Conservation (phyloP, 2,888 invertebrate species). For the Chymomyza procnemis region DNA sequence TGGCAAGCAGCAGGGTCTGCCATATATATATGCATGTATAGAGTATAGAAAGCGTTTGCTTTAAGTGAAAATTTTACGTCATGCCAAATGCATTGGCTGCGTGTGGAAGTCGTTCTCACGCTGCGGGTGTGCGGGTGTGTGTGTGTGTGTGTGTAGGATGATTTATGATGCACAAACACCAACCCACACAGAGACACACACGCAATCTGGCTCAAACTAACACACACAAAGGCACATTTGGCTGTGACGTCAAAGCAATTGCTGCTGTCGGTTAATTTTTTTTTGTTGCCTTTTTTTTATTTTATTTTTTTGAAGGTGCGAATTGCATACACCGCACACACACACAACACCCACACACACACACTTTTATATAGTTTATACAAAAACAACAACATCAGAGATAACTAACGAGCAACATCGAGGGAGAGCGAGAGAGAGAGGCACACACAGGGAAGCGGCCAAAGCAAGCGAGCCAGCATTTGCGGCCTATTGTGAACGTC, state of each 20-base stretch:
- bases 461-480: background rate
- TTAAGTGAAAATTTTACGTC: conserved; percentile 34
- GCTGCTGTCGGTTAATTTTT: background rate
- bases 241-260: background rate
- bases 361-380: conserved; percentile 1
- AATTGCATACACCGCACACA: background rate
- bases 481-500: background rate
- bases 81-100: conserved; percentile 33
- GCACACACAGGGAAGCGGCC: too few relatives aligned
- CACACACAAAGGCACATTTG: background rate
- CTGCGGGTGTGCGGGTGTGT: background rate
- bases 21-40: background rate
- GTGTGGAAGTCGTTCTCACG: background rate
- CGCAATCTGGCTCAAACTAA: too few relatives aligned
- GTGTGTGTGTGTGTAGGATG: conserved; percentile 44
- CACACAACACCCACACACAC: background rate
- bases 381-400: conserved; percentile 17
- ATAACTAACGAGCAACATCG: background rate
- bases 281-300: background rate
- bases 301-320: background rate
- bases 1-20: background rate
- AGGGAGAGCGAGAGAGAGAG: too few relatives aligned
- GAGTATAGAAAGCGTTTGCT: background rate
- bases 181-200: background rate
- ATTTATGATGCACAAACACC: conserved; percentile 40